Evolutionary conservation across 2,888 invertebrate species (phyloP), one percentile per base, ranked within the genome.

Genomic region (Syrphus vitripennis): DNA sequence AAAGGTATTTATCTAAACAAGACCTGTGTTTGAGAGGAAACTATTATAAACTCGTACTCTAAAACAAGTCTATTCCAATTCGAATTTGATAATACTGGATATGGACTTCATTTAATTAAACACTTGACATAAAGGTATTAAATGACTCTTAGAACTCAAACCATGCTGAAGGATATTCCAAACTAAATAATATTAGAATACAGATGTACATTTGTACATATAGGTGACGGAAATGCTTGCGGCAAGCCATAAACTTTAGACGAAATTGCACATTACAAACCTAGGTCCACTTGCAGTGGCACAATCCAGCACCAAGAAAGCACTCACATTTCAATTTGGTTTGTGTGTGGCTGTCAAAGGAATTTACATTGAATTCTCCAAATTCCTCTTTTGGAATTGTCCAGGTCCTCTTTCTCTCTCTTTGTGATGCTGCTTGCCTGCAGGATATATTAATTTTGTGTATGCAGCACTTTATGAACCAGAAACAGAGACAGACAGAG

Each of bases 91-190:
- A 6, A 5, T n/a, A 40, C 40, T 4, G 6, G 24, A 74, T 37
- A 55, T 78, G 40, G 57, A 82, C 59, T 65, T 24, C 69, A 61
- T 78, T 78, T 78, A 74, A 83, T 77, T 65, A 76, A 65, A 50
- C 6, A 24, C 12, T 10, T 24, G 21, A 31, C 14, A 67, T 42
- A 48, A 21, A 34, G 34, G 34, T 24, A 26, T 50, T 34, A n/a
- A 50, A 34, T 50, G 19, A 31, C 29, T 71, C 55, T 14, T 24
- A 55, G 55, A 37, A 26, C 16, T 34, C 37, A n/a, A 50, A 26
- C 24, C 29, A 45, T 53, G 45, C 5, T 21, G 26, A 40, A 19
- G 37, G 26, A 26, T 40, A 63, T 29, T 34, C 19, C 9, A 6
- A 65, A 29, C 45, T 19, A 48, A 65, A 65, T 65, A 65, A 19